Conservation (phyloP, 2,797 vertebrate genomes). For the Brachymystax lenok region DNA sequence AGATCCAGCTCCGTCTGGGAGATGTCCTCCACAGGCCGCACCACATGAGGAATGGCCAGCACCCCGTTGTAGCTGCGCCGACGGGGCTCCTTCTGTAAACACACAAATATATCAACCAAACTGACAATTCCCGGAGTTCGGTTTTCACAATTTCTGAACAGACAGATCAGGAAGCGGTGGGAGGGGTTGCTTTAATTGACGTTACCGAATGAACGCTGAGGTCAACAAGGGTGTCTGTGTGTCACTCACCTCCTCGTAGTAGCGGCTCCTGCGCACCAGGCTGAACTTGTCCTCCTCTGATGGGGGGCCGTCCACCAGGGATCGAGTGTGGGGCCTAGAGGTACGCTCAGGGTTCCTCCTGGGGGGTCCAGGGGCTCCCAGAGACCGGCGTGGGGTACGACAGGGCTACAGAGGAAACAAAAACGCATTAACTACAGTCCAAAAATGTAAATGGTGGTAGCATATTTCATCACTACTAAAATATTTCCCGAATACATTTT, state of each 20-base stretch:
- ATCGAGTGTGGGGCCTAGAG: constrained; percentile 85
- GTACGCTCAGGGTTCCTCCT: constrained; percentile 81
- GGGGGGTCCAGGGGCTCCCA: constrained; percentile 40
- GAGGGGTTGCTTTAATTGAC: neutral
- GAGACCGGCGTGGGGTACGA: constrained; percentile 68
- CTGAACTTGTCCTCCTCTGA: constrained; percentile 81
- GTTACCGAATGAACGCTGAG: too few relatives aligned
- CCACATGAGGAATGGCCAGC: constrained; percentile 84
- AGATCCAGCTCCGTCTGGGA: constrained; percentile 81
- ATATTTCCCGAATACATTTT: too few relatives aligned
- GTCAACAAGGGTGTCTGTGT: neutral
- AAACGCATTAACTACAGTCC: neutral
- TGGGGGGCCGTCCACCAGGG: constrained; percentile 82
- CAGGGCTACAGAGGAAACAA: constrained; percentile 57
- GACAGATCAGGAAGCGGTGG: too few relatives aligned
- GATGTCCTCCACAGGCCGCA: constrained; percentile 91
- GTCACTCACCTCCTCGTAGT: constrained; percentile 67
- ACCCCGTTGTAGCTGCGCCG: constrained; percentile 74
- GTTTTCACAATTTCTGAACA: neutral
- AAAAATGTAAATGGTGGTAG: neutral
- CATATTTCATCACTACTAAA: neutral
- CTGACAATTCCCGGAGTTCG: neutral
- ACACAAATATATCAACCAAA: neutral
- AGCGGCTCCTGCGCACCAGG: constrained; percentile 82
- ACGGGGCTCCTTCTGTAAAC: constrained; percentile 61